Evolutionary conservation across 2,113 vertebrate genomes (phyloP), one percentile per base, ranked within the genome.

Genomic region (Coregonus clupeaformis): DNA sequence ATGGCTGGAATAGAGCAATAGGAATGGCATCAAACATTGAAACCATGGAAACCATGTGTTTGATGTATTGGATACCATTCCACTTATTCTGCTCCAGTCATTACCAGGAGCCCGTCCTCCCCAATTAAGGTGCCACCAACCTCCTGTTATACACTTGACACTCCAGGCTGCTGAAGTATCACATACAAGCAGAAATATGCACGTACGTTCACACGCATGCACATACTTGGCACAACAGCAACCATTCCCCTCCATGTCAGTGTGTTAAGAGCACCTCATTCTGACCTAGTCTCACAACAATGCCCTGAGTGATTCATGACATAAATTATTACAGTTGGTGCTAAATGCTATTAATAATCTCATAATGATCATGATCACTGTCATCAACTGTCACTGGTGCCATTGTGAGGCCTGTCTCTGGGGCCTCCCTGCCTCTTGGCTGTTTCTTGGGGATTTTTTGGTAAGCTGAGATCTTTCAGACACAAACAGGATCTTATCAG

Each of bases 401-500:
- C 49, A 9, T 57, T 13, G 11, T 47, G 9, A 65, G 42, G 5
- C 27, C 36, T 24, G 14, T 36, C 65, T 67, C 65, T 67, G 14
- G 20, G 20, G 16, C 67, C 62, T 62, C 36, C 12, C 76, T 74
- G 83, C 78, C 80, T 76, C 18, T 66, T 79, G 82, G 78, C 74
- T 78, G 27, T 78, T 82, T 83, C 76, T 78, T 60, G 76, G 89
- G 90, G 86, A 87, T 78, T 92, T 91, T 84, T 84, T 76, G 64
- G 88, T 91, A 90, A 93, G 76, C 72, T 83, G 87, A 92, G 75
- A 88, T 75, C 59, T 78, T 77, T 47, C 72, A 66, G 71, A 80
- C 80, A 82, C 78, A 75, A 70, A 86, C 84, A 84, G 85, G 81
- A 85, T 85, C 85, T 91, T 92, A 91, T 92, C 88, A 4, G 16